A percentile compares a stretch with the other conserved stretches of the same genome.
These are phyloP conservation scores for Pseudopodoces humilis DNA, from an alignment of 2,113 vertebrate species.

Conservation along the genomic window DNA sequence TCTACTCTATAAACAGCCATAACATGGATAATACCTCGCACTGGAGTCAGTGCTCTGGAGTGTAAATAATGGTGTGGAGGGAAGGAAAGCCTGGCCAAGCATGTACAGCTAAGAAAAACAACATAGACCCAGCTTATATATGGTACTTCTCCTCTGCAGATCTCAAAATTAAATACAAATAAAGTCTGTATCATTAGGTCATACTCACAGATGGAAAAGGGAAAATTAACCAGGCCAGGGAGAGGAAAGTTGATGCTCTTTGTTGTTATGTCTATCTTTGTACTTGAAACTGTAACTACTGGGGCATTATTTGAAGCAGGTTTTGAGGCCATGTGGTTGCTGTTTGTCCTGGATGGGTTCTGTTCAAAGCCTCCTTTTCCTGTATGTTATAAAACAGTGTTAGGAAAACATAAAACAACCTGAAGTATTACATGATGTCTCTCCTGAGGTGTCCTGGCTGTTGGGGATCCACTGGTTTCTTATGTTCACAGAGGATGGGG, in stretches of 20 bases:
- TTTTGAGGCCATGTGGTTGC: conserved; percentile 6
- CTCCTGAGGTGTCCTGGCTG: not conserved
- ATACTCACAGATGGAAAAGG: not conserved
- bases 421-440: not conserved
- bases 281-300: not conserved
- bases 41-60: not conserved
- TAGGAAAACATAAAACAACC: not conserved
- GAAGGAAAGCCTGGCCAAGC: conserved; percentile 18
- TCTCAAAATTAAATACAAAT: conserved; percentile 3
- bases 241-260: not conserved
- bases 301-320: conserved; percentile 2
- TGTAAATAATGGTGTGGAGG: not conserved
- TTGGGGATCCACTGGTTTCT: not conserved
- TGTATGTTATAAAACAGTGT: not conserved
- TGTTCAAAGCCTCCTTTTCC: conserved; percentile 8
- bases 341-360: conserved; percentile 18
- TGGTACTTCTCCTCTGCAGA: not conserved
- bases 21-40: not conserved
- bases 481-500: not conserved
- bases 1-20: conserved; percentile 27
- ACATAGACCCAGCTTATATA: not conserved
- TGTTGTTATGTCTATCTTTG: not conserved
- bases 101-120: not conserved
- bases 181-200: not conserved
- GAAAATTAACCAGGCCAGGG: conserved; percentile 6